A percentile compares a stretch with the other conserved stretches of the same genome.
phyloP scores from a whole-genome alignment of 2,113 vertebrate genomes.

The Agapornis roseicollis region DNA sequence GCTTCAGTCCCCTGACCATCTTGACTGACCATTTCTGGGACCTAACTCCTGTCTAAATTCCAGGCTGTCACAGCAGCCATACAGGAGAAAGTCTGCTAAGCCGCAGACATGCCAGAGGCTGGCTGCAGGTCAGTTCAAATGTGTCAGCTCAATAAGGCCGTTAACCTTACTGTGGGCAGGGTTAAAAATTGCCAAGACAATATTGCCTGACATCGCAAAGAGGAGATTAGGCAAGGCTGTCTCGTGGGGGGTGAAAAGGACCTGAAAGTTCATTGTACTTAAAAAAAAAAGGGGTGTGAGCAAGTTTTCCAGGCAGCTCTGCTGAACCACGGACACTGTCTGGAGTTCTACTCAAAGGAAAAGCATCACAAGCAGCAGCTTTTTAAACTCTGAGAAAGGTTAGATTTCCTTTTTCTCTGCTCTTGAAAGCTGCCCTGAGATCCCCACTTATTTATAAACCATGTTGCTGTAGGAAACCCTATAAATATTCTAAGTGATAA shows the following conservation, averaged over 20 bases:
- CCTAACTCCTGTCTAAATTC: neutral
- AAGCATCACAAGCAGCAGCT: neutral
- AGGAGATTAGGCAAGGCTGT: neutral
- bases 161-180: neutral
- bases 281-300: fast-evolving
- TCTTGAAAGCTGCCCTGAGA: neutral
- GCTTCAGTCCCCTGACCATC: neutral
- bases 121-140: neutral
- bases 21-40: neutral
- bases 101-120: fast-evolving
- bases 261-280: neutral
- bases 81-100: neutral
- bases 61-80: neutral
- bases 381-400: neutral
- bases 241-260: neutral
- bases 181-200: neutral
- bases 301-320: neutral
- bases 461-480: neutral
- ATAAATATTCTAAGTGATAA: constrained; percentile 25
- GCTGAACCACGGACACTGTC: neutral
- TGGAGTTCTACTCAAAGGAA: neutral
- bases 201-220: neutral
- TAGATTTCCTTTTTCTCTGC: neutral
- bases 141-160: neutral
- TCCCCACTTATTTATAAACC: constrained; percentile 35